Percentiles rank a stretch among this genome's conserved stretches.
Conservation (phyloP, 2,113 vertebrate genomes). For the Mustelus asterias region DNA sequence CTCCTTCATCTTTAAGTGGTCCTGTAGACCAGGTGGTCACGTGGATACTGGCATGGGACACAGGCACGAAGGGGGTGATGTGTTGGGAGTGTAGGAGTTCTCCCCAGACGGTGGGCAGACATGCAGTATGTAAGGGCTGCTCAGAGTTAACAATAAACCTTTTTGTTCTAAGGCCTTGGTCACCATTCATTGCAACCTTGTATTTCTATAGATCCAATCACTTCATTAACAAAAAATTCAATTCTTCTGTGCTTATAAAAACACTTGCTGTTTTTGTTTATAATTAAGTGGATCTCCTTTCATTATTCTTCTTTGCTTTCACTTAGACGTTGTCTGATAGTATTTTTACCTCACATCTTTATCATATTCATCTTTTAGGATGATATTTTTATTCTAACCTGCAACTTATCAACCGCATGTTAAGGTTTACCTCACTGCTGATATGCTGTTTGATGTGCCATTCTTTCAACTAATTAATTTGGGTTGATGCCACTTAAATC, state of each 20-base stretch:
- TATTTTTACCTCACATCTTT: neutral
- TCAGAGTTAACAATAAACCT: too few species aligned
- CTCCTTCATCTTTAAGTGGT: neutral
- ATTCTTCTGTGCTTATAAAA: neutral
- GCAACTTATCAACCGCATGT: neutral
- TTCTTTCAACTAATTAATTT: slow-evolving; percentile 1
- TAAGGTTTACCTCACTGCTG: neutral
- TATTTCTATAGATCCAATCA: too few species aligned
- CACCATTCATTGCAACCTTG: too few species aligned
- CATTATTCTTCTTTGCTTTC: neutral
- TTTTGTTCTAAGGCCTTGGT: too few species aligned
- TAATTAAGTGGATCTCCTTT: neutral
- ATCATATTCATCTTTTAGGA: neutral
- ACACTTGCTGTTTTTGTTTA: neutral
- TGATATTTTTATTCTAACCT: neutral
- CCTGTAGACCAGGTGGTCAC: neutral
- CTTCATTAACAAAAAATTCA: neutral
- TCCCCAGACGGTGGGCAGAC: too few species aligned
- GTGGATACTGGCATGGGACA: too few species aligned
- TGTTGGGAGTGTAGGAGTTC: too few species aligned
- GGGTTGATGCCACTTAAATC: neutral
- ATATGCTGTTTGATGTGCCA: neutral
- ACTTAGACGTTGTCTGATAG: neutral
- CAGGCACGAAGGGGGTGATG: too few species aligned
- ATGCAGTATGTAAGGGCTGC: too few species aligned